phyloP scores from a whole-genome alignment of 2,888 invertebrate genomes.

The Mamestra brassicae region DNA sequence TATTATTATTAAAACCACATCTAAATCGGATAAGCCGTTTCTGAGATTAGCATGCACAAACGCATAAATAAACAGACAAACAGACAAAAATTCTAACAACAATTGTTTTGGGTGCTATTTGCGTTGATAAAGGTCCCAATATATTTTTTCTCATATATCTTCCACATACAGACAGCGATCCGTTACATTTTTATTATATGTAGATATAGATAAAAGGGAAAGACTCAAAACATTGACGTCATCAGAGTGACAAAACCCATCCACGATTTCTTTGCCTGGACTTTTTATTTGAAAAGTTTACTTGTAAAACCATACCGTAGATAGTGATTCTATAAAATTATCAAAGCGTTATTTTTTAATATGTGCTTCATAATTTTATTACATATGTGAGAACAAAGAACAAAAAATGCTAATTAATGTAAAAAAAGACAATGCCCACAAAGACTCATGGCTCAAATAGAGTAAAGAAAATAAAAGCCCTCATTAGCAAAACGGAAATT shows the following conservation, averaged over 20 bases:
- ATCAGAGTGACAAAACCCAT: background rate
- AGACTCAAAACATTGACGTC: background rate
- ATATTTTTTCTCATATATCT: no score
- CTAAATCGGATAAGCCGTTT: no score
- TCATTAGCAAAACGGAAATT: slow-evolving; percentile 90
- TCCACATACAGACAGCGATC: no score
- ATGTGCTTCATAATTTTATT: slow-evolving; percentile 3
- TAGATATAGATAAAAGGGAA: background rate
- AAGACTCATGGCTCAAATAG: slow-evolving; percentile 68
- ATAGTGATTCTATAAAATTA: background rate
- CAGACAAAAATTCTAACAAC: no score
- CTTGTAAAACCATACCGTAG: background rate
- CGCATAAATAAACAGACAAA: no score
- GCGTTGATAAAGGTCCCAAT: no score
- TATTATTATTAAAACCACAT: no score
- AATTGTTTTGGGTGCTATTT: no score
- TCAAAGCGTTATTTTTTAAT: background rate
- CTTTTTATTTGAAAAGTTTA: background rate
- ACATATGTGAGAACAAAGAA: slow-evolving; percentile 25
- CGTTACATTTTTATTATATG: no score
- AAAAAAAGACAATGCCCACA: slow-evolving; percentile 57
- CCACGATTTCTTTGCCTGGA: background rate
- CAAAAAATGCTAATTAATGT: slow-evolving; percentile 47
- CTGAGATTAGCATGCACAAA: no score
- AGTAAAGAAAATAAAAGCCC: slow-evolving; percentile 85